A percentile compares a stretch with the other conserved stretches of the same genome.
phyloP scores from a whole-genome alignment of 2,797 vertebrate species.

The Cossypha caffra region DNA sequence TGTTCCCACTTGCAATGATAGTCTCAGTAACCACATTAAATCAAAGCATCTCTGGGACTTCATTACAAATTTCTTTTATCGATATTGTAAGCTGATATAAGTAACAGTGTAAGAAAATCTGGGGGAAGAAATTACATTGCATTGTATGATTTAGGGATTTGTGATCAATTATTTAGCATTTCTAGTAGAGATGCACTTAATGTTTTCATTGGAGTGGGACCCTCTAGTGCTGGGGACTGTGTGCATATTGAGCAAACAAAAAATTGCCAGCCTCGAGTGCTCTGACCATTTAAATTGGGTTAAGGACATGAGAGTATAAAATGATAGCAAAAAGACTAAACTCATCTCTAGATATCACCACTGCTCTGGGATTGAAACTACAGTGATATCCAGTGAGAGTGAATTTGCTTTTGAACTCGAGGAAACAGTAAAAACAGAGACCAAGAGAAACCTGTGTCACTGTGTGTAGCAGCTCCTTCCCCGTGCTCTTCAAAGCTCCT shows the following conservation, averaged over 20 bases:
- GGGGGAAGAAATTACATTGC: neutral
- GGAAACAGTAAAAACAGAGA: neutral
- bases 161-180: conserved; percentile 50
- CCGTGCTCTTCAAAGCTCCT: neutral
- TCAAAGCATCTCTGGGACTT: conserved; percentile 8
- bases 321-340: neutral
- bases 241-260: rapidly evolving
- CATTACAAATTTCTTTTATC: conserved; percentile 36
- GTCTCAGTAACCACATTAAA: conserved; percentile 39
- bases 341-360: neutral
- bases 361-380: neutral
- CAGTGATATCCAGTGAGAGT: neutral
- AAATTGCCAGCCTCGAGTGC: neutral
- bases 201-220: neutral
- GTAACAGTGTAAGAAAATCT: conserved; percentile 26
- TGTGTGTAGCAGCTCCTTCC: neutral
- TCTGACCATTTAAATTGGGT: conserved; percentile 6
- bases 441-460: neutral
- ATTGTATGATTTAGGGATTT: neutral
- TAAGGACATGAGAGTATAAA: neutral
- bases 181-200: neutral
- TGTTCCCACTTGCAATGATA: conserved; percentile 50
- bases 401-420: neutral
- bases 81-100: neutral
- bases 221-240: neutral